Conservation (phyloP, 2,888 invertebrate genomes). For the Hipparchia sbordonii region DNA sequence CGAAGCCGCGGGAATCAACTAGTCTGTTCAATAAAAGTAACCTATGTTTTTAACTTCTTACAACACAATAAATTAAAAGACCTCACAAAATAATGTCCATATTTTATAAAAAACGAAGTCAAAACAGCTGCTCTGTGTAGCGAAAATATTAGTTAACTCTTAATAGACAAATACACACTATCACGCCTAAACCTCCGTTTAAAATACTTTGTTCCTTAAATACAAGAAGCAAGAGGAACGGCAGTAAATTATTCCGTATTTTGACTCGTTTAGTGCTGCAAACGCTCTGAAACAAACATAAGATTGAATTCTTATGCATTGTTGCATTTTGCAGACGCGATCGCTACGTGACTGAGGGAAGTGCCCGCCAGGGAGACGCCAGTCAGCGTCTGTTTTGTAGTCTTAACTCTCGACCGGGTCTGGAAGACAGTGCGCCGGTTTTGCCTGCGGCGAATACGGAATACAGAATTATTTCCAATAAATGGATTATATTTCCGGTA, state of each 20-base stretch:
- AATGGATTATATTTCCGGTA: slow-evolving; percentile 31
- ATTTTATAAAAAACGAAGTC: too few species aligned
- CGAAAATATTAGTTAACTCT: too few species aligned
- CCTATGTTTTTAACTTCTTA: too few species aligned
- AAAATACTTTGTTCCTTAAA: slow-evolving; percentile 7
- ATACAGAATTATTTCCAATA: slow-evolving; percentile 43
- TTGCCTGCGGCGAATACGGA: slow-evolving; percentile 36
- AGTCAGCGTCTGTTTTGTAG: slow-evolving; percentile 76
- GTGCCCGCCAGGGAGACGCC: slow-evolving; percentile 72
- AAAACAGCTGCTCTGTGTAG: too few species aligned
- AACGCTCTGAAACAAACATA: slow-evolving; percentile 54
- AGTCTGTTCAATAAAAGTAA: too few species aligned
- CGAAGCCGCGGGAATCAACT: too few species aligned
- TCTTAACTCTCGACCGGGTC: slow-evolving; percentile 60
- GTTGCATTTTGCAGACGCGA: slow-evolving; percentile 77
- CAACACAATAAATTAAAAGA: too few species aligned
- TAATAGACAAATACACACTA: too few species aligned
- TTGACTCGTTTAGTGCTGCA: slow-evolving; percentile 38
- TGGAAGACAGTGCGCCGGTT: slow-evolving; percentile 40
- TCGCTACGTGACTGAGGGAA: slow-evolving; percentile 68
- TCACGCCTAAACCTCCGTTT: background rate
- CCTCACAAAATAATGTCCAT: too few species aligned
- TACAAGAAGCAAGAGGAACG: slow-evolving; percentile 40
- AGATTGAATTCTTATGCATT: slow-evolving; percentile 79
- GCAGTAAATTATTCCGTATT: slow-evolving; percentile 37